Evolutionary conservation across 2,888 invertebrate species (phyloP).

Genomic region (Volucella bombylans): DNA sequence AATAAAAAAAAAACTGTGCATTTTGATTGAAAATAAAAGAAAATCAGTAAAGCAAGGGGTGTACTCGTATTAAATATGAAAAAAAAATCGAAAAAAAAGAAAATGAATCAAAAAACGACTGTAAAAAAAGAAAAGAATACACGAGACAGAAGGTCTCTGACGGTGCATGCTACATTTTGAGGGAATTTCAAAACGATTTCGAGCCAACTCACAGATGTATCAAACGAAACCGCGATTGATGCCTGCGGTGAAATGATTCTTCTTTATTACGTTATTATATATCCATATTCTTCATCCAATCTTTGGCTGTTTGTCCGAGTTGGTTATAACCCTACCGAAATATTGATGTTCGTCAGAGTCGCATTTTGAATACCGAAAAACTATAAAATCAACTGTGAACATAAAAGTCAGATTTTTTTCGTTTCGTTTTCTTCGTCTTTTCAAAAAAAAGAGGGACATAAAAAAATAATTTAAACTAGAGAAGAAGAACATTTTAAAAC

Average conservation of each 20-base stretch:
- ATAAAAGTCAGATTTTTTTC: constrained; percentile 48
- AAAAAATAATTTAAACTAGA: constrained; percentile 59
- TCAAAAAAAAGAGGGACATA: constrained; percentile 35
- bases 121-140: not conserved
- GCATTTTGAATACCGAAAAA: constrained; percentile 32
- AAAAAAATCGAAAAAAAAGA: constrained; percentile 1
- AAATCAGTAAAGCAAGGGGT: constrained; percentile 3
- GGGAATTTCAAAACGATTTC: constrained; percentile 38
- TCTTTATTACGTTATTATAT: constrained; percentile 73
- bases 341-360: constrained; percentile 21
- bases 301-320: constrained; percentile 39
- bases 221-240: constrained; percentile 72
- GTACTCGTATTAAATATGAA: not conserved
- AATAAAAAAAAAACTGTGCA: constrained; percentile 36
- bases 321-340: constrained; percentile 51
- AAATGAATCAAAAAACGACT: not conserved
- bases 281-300: constrained; percentile 58
- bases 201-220: constrained; percentile 22
- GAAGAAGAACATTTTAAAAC: constrained; percentile 1
- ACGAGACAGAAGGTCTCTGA: constrained; percentile 62
- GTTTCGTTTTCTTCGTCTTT: constrained; percentile 7
- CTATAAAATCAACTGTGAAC: constrained; percentile 70
- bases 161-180: not conserved
- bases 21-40: constrained; percentile 28
- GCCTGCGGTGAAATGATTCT: constrained; percentile 73